Conservation (phyloP, 2,113 vertebrate genomes). For the Bubalus kerabau region DNA sequence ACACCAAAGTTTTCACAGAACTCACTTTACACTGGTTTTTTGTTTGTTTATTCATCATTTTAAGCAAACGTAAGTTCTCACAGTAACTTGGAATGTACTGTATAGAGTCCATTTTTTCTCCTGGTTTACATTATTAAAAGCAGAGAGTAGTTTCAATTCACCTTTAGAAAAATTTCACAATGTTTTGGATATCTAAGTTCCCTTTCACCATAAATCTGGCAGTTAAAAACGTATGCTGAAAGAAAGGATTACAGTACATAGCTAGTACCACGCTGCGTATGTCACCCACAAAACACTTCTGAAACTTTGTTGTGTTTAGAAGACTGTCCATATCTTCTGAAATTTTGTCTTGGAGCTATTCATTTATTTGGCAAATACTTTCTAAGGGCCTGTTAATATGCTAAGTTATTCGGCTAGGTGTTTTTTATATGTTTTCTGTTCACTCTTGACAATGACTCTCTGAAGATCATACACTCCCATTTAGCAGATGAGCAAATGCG, state of each 20-base stretch:
- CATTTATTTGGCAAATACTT: conserved; percentile 4
- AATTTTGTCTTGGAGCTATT: not conserved
- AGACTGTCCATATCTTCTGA: not conserved
- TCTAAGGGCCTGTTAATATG: not conserved
- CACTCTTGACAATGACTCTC: not conserved
- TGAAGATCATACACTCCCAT: not conserved
- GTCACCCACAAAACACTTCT: not conserved
- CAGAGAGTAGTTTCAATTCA: conserved; percentile 3
- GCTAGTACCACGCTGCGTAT: not conserved
- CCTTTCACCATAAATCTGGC: not conserved
- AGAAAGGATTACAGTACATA: not conserved
- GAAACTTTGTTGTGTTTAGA: not conserved
- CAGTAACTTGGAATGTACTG: not conserved
- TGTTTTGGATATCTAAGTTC: not conserved
- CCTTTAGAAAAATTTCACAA: conserved; percentile 4
- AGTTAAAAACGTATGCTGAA: not conserved
- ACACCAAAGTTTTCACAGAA: not conserved
- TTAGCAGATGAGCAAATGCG: not conserved
- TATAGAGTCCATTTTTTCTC: not conserved
- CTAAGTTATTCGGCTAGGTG: not conserved
- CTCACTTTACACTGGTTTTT: not conserved
- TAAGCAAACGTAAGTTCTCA: not conserved
- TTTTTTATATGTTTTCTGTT: not conserved
- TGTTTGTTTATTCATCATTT: not conserved
- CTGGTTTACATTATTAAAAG: conserved; percentile 23